A percentile compares a stretch with the other conserved stretches of the same genome.
These are phyloP conservation scores for Phaetusa simplex DNA, from an alignment of 2,113 vertebrate species.

Conservation along the genomic window DNA sequence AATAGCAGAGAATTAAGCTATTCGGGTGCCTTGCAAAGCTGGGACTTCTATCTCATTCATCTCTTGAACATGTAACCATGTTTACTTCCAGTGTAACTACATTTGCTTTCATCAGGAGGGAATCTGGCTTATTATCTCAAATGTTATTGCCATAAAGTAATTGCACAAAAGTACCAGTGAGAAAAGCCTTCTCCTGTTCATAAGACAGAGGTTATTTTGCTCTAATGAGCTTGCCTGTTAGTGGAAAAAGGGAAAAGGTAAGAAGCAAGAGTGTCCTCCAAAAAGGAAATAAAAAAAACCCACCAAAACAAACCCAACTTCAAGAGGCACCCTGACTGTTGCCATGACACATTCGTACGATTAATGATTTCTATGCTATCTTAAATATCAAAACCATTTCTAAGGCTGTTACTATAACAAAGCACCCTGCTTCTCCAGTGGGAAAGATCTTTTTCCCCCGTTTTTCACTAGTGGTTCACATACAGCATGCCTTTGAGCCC, in stretches of 20 bases:
- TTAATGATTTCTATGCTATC: background rate
- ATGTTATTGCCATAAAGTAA: background rate
- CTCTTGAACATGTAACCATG: background rate
- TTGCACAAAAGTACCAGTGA: background rate
- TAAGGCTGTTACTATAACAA: background rate
- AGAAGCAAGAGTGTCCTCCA: background rate
- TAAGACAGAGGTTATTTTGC: background rate
- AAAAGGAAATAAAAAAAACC: background rate
- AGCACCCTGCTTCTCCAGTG: background rate
- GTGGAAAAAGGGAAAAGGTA: background rate
- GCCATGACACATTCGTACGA: background rate
- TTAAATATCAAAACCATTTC: background rate
- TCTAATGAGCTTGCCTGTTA: background rate
- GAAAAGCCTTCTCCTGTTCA: background rate
- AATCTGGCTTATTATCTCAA: constrained; percentile 4
- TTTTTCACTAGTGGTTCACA: background rate
- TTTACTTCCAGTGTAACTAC: background rate
- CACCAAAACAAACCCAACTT: background rate
- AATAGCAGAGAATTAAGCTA: background rate
- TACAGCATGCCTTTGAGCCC: background rate
- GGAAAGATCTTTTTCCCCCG: background rate
- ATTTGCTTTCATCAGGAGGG: constrained; percentile 7
- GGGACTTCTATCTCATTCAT: background rate
- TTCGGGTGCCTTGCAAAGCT: background rate
- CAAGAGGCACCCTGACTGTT: background rate